A percentile compares a stretch with the other conserved stretches of the same genome.
Conservation (phyloP, 2,113 vertebrate species). For the Sardina pilchardus region DNA sequence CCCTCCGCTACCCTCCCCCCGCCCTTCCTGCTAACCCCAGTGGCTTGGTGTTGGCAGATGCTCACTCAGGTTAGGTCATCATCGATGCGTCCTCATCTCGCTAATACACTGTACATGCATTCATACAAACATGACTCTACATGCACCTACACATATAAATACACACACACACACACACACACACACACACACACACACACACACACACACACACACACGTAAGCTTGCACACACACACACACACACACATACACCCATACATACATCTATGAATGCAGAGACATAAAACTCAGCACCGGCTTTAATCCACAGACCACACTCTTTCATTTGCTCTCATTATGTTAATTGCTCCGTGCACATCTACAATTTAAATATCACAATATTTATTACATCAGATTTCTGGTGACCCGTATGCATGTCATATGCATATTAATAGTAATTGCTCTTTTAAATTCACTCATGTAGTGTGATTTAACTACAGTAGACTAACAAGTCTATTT, state of each 20-base stretch:
- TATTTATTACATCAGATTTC: too few relatives aligned
- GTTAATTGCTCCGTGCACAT: too few relatives aligned
- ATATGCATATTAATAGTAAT: too few relatives aligned
- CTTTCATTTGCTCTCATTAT: too few relatives aligned
- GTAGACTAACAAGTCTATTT: too few relatives aligned
- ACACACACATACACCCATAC: not conserved
- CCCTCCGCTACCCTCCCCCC: not conserved
- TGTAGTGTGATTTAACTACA: too few relatives aligned
- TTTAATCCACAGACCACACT: not conserved
- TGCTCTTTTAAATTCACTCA: too few relatives aligned
- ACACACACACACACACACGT: not conserved
- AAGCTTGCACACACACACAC: not conserved
- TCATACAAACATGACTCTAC: constrained; percentile 3
- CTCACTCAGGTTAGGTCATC: constrained; percentile 22
- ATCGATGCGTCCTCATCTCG: not conserved
- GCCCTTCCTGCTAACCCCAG: not conserved
- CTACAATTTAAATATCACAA: too few relatives aligned
- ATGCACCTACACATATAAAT: not conserved
- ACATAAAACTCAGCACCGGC: not conserved
- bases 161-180: not conserved
- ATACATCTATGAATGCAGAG: too few relatives aligned
- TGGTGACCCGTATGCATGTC: too few relatives aligned
- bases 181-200: not conserved
- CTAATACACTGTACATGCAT: not conserved
- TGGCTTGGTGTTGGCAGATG: constrained; percentile 25